Evolutionary conservation across 2,113 vertebrate genomes (phyloP), one percentile per base, ranked within the genome.

Genomic region (Tyrannus savana): DNA sequence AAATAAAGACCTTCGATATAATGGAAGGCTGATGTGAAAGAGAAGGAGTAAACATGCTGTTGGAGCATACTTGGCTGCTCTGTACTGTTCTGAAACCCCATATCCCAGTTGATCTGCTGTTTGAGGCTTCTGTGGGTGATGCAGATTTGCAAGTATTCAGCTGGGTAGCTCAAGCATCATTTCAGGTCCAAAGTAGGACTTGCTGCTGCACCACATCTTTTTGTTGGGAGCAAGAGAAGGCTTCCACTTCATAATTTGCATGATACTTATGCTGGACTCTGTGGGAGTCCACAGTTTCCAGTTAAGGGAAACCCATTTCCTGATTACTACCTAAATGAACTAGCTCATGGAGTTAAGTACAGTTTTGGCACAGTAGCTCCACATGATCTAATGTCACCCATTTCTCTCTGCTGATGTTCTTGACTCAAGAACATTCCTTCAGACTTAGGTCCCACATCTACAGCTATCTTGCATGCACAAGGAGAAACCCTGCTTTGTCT

Each of bases 371-470:
- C 7, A 8, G 64, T 3, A 53, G 24, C 56, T 82, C 66, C 10
- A 3, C 1, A 9, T 19, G 52, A n/a, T 31, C 14, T 31, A 6
- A 16, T 0, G 27, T 16, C 37, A 56, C 7, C 6, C 22, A 7
- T 67, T 75, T 53, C 42, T 39, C 56, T 39, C 28, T 28, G 28
- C 42, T 67, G 24, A 68, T 74, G n/a, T 56, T 28, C 42, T 81
- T 0, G 0, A 3, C 25, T 31, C 28, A 17, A n/a, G 50, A 39
- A 50, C 0, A 0, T 10, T 56, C n/a, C 30, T 16, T 4, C 18
- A 82, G 19, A 9, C 19, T 55, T 28, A 28, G 13, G 8, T 75
- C 10, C 19, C 24, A 2, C 59, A 35, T 63, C n/a, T 62, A 25
- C 69, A 58, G 5, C 14, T 62, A 0, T 19, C 46, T 53, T 66